Evolutionary conservation across 2,113 vertebrate species (phyloP), one percentile per base, ranked within the genome.

Genomic region (Stomatorhinus ivindoensis): DNA sequence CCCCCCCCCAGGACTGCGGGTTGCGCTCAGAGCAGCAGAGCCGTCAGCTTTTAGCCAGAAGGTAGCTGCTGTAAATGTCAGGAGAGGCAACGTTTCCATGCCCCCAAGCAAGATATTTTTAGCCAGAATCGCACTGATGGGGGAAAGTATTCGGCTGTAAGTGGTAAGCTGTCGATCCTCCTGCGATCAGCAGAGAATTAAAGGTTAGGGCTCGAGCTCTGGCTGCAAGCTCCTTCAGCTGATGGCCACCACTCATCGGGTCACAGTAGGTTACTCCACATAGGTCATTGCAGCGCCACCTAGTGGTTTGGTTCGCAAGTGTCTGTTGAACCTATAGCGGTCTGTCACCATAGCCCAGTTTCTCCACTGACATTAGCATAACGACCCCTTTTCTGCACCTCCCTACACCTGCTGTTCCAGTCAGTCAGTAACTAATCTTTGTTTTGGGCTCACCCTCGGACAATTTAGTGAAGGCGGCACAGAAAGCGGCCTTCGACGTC

Each of bases 401-500:
- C 13, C 73, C 31, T 42, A 80, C 73, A 80, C 73, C 73, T 80
- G 73, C 73, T 80, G 35, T 80, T 39, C 73, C 73, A 42, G 73
- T 80, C 31, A 42, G 73, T 13, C 39, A 42, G 35, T 39, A 39
- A 80, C 35, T 39, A 42, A 42, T 80, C 10, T 4, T 69, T 80
- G 73, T 42, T 80, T 80, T 80, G 35, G 13, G 73, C 35, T 17
- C n/a, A n/a, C n/a, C 98, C 0, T 98, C 98, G 0, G 98, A 99
- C 91, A 98, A 99, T 92, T 96, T 99, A 90, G 98, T 99, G 92
- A 99, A 99, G 92, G 98, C 98, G 0, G 98, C 98, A 0, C 98
- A 99, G 95, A 99, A 99, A 88, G 98, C 98, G 0, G 98, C 98
- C 0, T 98, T 98, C 6, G 98, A 99, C 61, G 97, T 97, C 89